Evolutionary conservation across 2,888 invertebrate genomes (phyloP).

Genomic region (Pelosia muscerda): DNA sequence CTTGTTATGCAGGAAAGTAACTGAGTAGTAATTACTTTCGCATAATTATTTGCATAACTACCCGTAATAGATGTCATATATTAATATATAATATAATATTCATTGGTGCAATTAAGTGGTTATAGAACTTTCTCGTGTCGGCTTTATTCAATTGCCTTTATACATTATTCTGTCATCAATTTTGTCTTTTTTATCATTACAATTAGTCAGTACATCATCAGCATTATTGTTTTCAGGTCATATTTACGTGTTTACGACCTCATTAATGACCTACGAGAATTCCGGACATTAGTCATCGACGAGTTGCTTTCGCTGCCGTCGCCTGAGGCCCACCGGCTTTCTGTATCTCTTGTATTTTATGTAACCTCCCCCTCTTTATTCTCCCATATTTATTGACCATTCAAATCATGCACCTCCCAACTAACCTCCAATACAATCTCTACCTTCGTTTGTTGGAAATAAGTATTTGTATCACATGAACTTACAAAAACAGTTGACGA

Average conservation of each 20-base stretch:
- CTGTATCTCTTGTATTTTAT: slow-evolving; percentile 77
- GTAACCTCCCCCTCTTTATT: slow-evolving; percentile 71
- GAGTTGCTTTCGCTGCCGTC: slow-evolving; percentile 71
- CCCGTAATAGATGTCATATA: not conserved
- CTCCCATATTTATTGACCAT: slow-evolving; percentile 50
- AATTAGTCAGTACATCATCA: slow-evolving; percentile 1
- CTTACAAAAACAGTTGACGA: slow-evolving; percentile 24
- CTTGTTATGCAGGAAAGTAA: not conserved
- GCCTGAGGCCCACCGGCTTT: slow-evolving; percentile 74
- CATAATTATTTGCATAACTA: slow-evolving; percentile 5
- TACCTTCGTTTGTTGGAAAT: slow-evolving; percentile 13
- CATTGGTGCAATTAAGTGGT: not conserved
- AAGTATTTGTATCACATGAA: slow-evolving; percentile 47
- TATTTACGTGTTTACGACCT: slow-evolving; percentile 39
- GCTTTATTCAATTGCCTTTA: not conserved
- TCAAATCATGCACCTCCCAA: slow-evolving; percentile 29
- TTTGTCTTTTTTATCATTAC: not conserved
- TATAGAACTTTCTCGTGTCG: not conserved
- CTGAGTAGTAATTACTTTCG: not conserved
- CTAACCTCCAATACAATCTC: slow-evolving; percentile 9
- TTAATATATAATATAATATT: not conserved
- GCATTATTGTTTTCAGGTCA: slow-evolving; percentile 34
- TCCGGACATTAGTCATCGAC: slow-evolving; percentile 67
- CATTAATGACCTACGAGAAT: slow-evolving; percentile 52
- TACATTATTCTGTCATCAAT: not conserved